Conservation (phyloP, 2,888 invertebrate genomes). For the Apoderus coryli region DNA sequence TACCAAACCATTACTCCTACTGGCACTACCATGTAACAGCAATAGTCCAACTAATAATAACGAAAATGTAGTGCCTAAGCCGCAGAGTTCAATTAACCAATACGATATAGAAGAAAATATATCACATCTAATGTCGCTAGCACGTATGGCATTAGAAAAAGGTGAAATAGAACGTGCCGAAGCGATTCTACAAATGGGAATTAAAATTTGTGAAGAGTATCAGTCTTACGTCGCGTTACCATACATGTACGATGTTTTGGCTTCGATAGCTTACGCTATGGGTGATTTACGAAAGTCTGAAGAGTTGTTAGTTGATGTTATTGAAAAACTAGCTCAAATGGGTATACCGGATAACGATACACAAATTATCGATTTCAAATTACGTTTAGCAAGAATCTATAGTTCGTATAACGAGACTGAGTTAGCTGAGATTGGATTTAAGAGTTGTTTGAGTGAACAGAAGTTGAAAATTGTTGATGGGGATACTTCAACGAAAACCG, state of each 20-base stretch:
- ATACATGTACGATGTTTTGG: constrained; percentile 33
- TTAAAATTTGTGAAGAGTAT: constrained; percentile 31
- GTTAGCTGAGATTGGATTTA: constrained; percentile 34
- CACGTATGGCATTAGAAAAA: constrained; percentile 27
- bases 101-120: constrained; percentile 29
- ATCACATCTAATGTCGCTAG: constrained; percentile 28
- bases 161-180: constrained; percentile 30
- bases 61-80: too few relatives aligned
- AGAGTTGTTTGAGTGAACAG: constrained; percentile 30
- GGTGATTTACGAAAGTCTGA: constrained; percentile 32
- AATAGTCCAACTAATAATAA: too few relatives aligned
- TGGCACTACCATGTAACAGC: too few relatives aligned
- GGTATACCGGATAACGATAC: constrained; percentile 29
- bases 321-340: constrained; percentile 30
- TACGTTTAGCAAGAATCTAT: constrained; percentile 33
- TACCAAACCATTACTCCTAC: too few relatives aligned
- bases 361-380: constrained; percentile 31
- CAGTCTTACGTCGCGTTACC: constrained; percentile 28
- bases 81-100: constrained; percentile 10
- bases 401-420: constrained; percentile 27
- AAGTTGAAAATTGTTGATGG: constrained; percentile 29
- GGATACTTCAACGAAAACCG: constrained; percentile 30
- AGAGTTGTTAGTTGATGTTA: constrained; percentile 26
- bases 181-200: constrained; percentile 29
- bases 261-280: constrained; percentile 30